phyloP scores from a whole-genome alignment of 2,797 vertebrate species.

The Bradypus variegatus region DNA sequence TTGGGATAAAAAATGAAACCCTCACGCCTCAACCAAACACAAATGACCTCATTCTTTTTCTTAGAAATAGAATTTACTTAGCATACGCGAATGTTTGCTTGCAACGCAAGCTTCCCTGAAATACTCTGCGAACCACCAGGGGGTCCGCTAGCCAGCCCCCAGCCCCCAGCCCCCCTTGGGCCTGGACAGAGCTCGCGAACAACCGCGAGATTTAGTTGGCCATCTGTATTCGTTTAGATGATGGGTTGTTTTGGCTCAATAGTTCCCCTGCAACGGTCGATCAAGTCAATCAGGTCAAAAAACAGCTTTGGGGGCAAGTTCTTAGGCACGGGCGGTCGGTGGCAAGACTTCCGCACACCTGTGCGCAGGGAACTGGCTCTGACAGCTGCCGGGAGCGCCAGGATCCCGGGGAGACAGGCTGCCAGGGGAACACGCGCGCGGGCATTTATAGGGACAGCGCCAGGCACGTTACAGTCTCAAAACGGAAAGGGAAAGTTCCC shows the following conservation, averaged over 20 bases:
- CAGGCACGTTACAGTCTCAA: slow-evolving; percentile 15
- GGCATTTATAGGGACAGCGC: neutral
- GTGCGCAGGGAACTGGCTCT: neutral
- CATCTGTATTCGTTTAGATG: slow-evolving; percentile 74
- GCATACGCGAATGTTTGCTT: neutral
- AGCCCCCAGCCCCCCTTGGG: slow-evolving; percentile 27
- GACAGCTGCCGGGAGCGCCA: neutral
- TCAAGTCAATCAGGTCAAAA: slow-evolving; percentile 70
- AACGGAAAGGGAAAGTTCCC: slow-evolving; percentile 66
- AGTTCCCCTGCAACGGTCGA: slow-evolving; percentile 74
- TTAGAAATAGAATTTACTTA: slow-evolving; percentile 20
- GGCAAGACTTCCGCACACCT: neutral
- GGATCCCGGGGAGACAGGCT: neutral
- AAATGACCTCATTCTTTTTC: neutral
- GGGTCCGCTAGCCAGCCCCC: slow-evolving; percentile 41
- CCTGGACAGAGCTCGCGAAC: slow-evolving; percentile 67
- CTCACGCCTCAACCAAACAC: neutral
- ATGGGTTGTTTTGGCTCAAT: slow-evolving; percentile 72
- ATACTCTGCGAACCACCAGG: slow-evolving; percentile 37
- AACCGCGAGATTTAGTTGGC: slow-evolving; percentile 73
- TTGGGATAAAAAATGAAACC: neutral
- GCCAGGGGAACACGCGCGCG: neutral
- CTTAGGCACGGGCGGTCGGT: neutral
- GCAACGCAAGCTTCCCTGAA: neutral
- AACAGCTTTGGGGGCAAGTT: slow-evolving; percentile 26